Conservation (phyloP, 2,113 vertebrate genomes). For the Anoura caudifer region DNA sequence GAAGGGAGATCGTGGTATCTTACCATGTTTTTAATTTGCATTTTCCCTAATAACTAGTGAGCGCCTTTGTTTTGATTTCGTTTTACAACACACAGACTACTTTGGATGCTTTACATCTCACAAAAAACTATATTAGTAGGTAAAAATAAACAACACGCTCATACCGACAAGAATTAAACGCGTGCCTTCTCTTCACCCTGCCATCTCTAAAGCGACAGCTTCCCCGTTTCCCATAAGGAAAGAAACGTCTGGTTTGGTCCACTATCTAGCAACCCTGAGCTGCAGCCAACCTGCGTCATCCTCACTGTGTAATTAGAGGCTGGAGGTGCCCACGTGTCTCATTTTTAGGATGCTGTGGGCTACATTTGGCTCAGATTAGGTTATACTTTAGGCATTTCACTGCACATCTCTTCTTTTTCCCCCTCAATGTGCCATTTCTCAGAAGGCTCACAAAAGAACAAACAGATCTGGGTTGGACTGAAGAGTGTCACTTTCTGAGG, state of each 20-base stretch:
- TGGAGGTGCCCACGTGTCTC: conserved; percentile 72
- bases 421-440: background rate
- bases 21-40: background rate
- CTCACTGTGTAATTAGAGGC: conserved; percentile 69
- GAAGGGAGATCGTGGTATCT: background rate
- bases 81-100: background rate
- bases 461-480: background rate
- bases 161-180: background rate
- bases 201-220: background rate
- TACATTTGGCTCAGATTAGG: conserved; percentile 70
- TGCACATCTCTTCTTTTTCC: background rate
- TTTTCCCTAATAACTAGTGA: conserved; percentile 4
- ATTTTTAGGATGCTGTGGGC: conserved; percentile 77
- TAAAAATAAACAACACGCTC: background rate
- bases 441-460: conserved; percentile 43
- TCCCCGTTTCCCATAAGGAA: conserved; percentile 19
- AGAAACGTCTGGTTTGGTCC: conserved; percentile 34
- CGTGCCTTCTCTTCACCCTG: background rate
- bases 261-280: conserved; percentile 1
- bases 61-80: background rate
- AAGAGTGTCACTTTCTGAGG: background rate
- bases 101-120: background rate
- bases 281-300: conserved; percentile 63
- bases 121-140: background rate
- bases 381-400: conserved; percentile 61